Conservation (phyloP, 2,113 vertebrate species). For the Papio anubis region DNA sequence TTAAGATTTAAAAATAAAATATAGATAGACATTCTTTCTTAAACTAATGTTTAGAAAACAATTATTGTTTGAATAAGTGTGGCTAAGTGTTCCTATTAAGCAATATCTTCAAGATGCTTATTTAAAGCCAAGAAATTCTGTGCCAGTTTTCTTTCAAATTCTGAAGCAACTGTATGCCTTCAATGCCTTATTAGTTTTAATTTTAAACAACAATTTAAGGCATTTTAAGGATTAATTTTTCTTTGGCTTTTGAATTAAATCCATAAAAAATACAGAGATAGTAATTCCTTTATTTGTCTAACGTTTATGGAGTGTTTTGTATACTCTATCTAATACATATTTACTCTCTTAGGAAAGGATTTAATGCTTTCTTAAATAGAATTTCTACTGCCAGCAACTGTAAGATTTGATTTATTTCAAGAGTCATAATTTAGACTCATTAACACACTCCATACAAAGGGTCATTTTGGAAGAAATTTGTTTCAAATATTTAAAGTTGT, state of each 20-base stretch:
- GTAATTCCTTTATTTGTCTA: conserved; percentile 6
- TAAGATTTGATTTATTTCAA: conserved; percentile 40
- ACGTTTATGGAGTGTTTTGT: neutral
- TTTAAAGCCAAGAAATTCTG: conserved; percentile 23
- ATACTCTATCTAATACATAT: neutral
- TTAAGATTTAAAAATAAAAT: neutral
- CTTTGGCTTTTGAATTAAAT: conserved; percentile 41
- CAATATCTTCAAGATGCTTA: neutral
- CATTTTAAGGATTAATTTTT: conserved; percentile 7
- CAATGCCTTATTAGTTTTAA: conserved; percentile 45
- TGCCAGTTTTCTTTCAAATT: neutral
- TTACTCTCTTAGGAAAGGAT: conserved; percentile 10
- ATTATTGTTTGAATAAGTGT: conserved; percentile 27
- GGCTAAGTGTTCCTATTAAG: neutral
- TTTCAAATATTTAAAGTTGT: conserved; percentile 27
- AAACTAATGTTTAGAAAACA: conserved; percentile 46
- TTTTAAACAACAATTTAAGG: conserved; percentile 31
- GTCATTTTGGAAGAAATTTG: neutral
- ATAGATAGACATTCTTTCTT: neutral
- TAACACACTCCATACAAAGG: neutral
- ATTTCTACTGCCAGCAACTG: neutral
- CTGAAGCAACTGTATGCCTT: neutral
- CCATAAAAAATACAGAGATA: neutral
- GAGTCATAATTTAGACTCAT: conserved; percentile 27
- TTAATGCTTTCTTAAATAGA: conserved; percentile 26